These are phyloP conservation scores for Diabrotica undecimpunctata DNA, from an alignment of 1,140 invertebrate genomes.

Conservation along the genomic window DNA sequence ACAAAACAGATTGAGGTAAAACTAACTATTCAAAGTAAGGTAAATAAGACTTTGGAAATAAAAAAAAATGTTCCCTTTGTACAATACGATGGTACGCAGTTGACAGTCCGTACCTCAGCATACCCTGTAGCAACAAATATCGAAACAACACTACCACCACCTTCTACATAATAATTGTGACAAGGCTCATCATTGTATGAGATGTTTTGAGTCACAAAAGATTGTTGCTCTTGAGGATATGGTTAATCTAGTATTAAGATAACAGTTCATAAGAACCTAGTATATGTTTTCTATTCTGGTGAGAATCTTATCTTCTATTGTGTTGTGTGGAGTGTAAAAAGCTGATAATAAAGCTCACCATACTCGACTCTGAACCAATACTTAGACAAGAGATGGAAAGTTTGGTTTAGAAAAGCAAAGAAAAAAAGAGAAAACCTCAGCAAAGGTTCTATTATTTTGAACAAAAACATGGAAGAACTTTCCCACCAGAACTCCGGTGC, in stretches of 20 bases:
- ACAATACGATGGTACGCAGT: too few species aligned
- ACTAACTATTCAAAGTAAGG: too few species aligned
- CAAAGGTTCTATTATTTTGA: slow-evolving; percentile 66
- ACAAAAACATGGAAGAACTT: slow-evolving; percentile 76
- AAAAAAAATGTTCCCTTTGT: too few species aligned
- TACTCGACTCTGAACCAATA: slow-evolving; percentile 67
- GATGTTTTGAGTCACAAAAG: slow-evolving; percentile 89
- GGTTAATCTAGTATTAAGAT: slow-evolving; percentile 68
- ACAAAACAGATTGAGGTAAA: too few species aligned
- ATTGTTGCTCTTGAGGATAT: slow-evolving; percentile 85
- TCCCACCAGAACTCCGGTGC: slow-evolving; percentile 82
- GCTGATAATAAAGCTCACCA: slow-evolving; percentile 76
- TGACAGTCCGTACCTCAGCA: too few species aligned
- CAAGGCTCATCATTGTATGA: slow-evolving; percentile 90
- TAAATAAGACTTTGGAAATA: too few species aligned
- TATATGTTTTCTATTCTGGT: slow-evolving; percentile 69
- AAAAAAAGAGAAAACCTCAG: slow-evolving; percentile 71
- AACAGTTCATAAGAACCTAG: slow-evolving; percentile 76
- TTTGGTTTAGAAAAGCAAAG: slow-evolving; percentile 67
- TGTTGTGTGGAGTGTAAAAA: slow-evolving; percentile 72
- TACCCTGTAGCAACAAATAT: too few species aligned
- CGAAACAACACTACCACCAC: slow-evolving; percentile 90
- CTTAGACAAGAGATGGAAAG: slow-evolving; percentile 71
- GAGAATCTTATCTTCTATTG: slow-evolving; percentile 82
- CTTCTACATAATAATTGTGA: slow-evolving; percentile 91